Conservation (phyloP, 2,888 invertebrate species). For the Pharmacophagus antenor region DNA sequence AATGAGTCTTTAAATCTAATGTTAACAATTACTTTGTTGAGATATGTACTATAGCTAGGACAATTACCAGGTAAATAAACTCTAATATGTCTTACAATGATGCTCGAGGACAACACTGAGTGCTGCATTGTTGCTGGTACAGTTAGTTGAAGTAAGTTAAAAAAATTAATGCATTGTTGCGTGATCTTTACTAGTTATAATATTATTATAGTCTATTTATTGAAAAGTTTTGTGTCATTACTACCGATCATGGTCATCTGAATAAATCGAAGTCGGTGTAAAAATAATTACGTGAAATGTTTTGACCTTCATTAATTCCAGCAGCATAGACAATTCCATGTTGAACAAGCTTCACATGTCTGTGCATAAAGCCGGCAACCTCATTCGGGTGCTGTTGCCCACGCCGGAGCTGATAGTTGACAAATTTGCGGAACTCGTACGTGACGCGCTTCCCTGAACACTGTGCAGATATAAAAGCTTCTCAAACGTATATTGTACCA, state of each 20-base stretch:
- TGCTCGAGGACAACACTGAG: too few relatives aligned
- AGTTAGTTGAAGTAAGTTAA: too few relatives aligned
- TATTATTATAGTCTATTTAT: too few relatives aligned
- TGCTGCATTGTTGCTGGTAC: too few relatives aligned
- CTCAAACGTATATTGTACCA: constrained; percentile 24
- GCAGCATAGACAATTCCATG: constrained; percentile 26
- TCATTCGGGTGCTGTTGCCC: constrained; percentile 42
- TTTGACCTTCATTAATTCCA: constrained; percentile 18
- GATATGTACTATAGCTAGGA: too few relatives aligned
- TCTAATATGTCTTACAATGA: too few relatives aligned
- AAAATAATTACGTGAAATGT: background rate
- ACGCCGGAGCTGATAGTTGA: constrained; percentile 52
- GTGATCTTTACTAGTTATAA: too few relatives aligned
- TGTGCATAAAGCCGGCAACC: constrained; percentile 46
- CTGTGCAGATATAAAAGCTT: constrained; percentile 25
- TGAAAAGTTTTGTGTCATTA: background rate
- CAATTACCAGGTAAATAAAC: too few relatives aligned
- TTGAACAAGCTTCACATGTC: constrained; percentile 34
- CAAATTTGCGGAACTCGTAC: constrained; percentile 60
- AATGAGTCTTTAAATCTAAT: too few relatives aligned
- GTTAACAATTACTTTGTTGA: too few relatives aligned
- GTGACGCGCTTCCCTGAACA: constrained; percentile 46
- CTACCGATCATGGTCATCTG: background rate
- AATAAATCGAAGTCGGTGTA: background rate
- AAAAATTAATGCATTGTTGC: too few relatives aligned